Evolutionary conservation across 2,113 vertebrate species (phyloP).

Genomic region (Larimichthys polyactis): DNA sequence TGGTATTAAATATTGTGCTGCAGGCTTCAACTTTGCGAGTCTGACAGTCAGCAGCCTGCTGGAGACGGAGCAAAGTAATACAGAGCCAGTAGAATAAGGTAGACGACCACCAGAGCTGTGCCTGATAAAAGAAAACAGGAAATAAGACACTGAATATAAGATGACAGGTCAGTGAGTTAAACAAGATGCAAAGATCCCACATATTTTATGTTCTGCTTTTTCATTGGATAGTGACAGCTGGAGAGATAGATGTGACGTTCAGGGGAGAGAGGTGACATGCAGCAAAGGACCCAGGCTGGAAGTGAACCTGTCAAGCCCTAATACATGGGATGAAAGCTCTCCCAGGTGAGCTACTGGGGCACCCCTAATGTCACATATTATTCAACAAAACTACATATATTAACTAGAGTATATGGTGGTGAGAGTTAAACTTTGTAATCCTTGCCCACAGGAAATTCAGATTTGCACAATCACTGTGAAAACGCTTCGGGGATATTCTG

Average conservation of each 20-base stretch:
- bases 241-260: no score
- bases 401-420: neutral
- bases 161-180: neutral
- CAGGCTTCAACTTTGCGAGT: neutral
- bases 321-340: no score
- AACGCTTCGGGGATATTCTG: no score
- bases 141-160: neutral
- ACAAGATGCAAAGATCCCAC: neutral
- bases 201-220: neutral
- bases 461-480: no score
- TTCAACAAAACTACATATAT: neutral
- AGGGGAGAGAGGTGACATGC: no score
- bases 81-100: constrained; percentile 86
- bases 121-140: constrained; percentile 64
- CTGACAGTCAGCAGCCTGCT: constrained; percentile 79
- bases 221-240: no score
- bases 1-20: neutral
- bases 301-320: no score
- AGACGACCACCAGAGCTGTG: constrained; percentile 86
- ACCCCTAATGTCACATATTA: neutral
- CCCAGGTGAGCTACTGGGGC: no score
- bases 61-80: constrained; percentile 89
- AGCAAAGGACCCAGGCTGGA: no score
- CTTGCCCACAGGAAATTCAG: no score
- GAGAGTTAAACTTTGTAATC: no score